These are phyloP conservation scores for Nematolebias whitei DNA, from an alignment of 2,113 vertebrate species.

Conservation along the genomic window DNA sequence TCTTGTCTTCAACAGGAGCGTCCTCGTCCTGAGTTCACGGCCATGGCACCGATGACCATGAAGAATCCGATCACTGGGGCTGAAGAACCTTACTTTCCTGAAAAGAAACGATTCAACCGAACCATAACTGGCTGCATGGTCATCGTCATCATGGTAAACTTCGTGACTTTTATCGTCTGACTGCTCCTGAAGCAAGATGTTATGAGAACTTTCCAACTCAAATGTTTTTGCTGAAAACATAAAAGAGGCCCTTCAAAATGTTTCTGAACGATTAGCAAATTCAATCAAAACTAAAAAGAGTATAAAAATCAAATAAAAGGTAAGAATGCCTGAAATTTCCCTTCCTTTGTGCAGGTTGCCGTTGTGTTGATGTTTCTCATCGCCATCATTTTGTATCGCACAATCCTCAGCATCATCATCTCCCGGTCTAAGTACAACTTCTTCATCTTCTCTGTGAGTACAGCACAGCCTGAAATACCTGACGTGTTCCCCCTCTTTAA, in stretches of 20 bases:
- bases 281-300: not conserved
- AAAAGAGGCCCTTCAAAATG: no score
- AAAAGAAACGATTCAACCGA: slow-evolving; percentile 61
- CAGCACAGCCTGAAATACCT: not conserved
- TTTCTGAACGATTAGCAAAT: not conserved
- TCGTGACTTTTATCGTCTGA: not conserved
- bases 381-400: slow-evolving; percentile 81
- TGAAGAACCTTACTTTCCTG: slow-evolving; percentile 83
- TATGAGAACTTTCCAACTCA: not conserved
- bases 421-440: slow-evolving; percentile 64
- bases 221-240: no score
- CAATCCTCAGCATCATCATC: slow-evolving; percentile 80
- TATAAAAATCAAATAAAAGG: not conserved
- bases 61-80: slow-evolving; percentile 82
- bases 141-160: slow-evolving; percentile 82
- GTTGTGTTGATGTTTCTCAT: slow-evolving; percentile 83
- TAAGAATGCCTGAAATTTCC: not conserved
- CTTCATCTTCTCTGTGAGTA: slow-evolving; percentile 76
- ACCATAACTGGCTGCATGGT: slow-evolving; percentile 79
- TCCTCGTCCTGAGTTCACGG: slow-evolving; percentile 80
- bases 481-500: not conserved
- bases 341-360: slow-evolving; percentile 36
- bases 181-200: not conserved
- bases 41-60: slow-evolving; percentile 79
- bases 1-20: slow-evolving; percentile 65